These are phyloP conservation scores for Agrilus biguttatus DNA, from an alignment of 2,888 invertebrate species.

Conservation along the genomic window DNA sequence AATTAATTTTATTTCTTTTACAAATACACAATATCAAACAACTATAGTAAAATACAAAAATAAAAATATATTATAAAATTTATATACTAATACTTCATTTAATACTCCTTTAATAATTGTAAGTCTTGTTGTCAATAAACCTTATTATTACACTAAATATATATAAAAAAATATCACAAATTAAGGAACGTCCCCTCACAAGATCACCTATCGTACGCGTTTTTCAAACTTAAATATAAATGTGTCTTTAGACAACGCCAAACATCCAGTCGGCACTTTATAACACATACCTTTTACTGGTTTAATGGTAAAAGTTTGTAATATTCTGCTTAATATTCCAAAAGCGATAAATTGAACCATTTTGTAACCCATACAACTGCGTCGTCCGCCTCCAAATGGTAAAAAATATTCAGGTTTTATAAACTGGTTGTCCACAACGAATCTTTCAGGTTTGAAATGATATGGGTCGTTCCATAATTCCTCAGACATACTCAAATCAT, in stretches of 20 bases:
- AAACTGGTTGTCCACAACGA: conserved; percentile 38
- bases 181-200: background rate
- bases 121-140: background rate
- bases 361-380: conserved; percentile 54
- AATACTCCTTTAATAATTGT: background rate
- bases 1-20: no score
- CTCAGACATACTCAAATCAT: conserved; percentile 46
- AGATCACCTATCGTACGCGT: conserved; percentile 16
- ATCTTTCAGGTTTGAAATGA: conserved; percentile 44
- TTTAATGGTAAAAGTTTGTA: conserved; percentile 38
- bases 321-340: conserved; percentile 35
- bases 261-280: conserved; percentile 37
- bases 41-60: no score
- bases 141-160: background rate
- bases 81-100: no score
- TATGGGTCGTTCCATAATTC: conserved; percentile 44
- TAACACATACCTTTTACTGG: conserved; percentile 33
- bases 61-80: no score
- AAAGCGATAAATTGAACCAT: conserved; percentile 45
- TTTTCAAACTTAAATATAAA: conserved; percentile 35
- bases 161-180: background rate
- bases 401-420: conserved; percentile 48
- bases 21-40: no score
- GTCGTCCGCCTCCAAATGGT: conserved; percentile 49
- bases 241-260: conserved; percentile 36